Evolutionary conservation across 2,888 invertebrate genomes (phyloP).

Genomic region (Theretra japonica): DNA sequence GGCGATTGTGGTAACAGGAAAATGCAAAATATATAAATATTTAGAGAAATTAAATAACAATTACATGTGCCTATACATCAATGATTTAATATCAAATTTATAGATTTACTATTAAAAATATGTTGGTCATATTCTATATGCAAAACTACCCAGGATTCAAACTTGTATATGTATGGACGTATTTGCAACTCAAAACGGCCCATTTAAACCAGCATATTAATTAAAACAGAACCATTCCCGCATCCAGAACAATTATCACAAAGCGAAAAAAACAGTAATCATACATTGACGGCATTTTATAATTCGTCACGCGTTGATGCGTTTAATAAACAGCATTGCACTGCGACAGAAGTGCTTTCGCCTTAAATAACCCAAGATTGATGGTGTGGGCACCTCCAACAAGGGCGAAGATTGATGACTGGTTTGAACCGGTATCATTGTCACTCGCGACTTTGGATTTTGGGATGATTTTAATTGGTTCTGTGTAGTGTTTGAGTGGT

Average conservation of each 20-base stretch:
- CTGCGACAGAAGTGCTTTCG: slow-evolving; percentile 51
- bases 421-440: slow-evolving; percentile 50
- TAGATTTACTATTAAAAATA: no score
- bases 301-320: slow-evolving; percentile 48
- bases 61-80: no score
- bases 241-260: not conserved
- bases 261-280: slow-evolving; percentile 13
- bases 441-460: slow-evolving; percentile 40
- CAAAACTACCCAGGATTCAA: no score
- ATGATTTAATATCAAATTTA: no score
- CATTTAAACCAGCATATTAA: no score
- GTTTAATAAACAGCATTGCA: slow-evolving; percentile 50
- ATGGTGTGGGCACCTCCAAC: slow-evolving; percentile 69
- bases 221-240: no score
- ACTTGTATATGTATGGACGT: no score
- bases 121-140: no score
- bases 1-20: no score
- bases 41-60: no score
- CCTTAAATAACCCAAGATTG: slow-evolving; percentile 67
- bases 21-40: no score
- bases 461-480: slow-evolving; percentile 27
- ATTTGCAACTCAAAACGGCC: no score
- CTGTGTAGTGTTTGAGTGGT: not conserved
- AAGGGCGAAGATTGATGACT: slow-evolving; percentile 70
- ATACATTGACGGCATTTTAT: slow-evolving; percentile 40